phyloP scores from a whole-genome alignment of 2,113 vertebrate genomes.

The Archocentrus centrarchus region DNA sequence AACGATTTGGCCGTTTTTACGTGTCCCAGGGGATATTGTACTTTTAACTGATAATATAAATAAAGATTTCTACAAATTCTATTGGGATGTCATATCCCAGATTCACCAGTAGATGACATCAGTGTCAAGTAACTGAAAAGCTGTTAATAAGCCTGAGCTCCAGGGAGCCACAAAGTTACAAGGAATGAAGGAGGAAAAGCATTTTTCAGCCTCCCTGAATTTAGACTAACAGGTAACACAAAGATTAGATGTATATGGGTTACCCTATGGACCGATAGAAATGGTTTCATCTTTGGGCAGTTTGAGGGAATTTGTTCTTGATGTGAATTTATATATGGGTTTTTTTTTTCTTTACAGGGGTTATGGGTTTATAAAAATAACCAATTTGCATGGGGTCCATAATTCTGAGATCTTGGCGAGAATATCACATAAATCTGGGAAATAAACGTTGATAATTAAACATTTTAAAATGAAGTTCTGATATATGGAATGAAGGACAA shows the following conservation, averaged over 20 bases:
- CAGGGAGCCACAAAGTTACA: neutral
- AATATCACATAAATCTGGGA: neutral
- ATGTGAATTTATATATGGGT: neutral
- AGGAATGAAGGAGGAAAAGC: neutral
- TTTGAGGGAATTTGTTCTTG: neutral
- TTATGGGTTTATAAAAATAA: neutral
- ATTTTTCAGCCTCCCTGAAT: neutral
- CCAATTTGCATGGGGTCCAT: neutral
- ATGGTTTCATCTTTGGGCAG: neutral
- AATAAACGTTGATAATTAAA: neutral
- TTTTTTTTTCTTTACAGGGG: neutral
- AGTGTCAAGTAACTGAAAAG: neutral
- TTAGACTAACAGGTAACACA: neutral
- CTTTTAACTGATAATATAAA: slow-evolving; percentile 70
- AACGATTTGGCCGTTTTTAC: slow-evolving; percentile 54
- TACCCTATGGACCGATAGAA: too few relatives aligned
- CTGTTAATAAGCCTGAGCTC: neutral
- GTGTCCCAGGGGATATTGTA: slow-evolving; percentile 45
- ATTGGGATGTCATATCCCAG: slow-evolving; percentile 13
- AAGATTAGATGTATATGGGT: neutral
- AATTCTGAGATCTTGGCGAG: neutral
- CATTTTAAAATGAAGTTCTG: neutral
- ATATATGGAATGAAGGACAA: neutral
- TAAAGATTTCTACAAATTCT: slow-evolving; percentile 77
- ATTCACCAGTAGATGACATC: slow-evolving; percentile 54